Conservation (phyloP, 1,140 invertebrate genomes). For the Drepana arcuata region DNA sequence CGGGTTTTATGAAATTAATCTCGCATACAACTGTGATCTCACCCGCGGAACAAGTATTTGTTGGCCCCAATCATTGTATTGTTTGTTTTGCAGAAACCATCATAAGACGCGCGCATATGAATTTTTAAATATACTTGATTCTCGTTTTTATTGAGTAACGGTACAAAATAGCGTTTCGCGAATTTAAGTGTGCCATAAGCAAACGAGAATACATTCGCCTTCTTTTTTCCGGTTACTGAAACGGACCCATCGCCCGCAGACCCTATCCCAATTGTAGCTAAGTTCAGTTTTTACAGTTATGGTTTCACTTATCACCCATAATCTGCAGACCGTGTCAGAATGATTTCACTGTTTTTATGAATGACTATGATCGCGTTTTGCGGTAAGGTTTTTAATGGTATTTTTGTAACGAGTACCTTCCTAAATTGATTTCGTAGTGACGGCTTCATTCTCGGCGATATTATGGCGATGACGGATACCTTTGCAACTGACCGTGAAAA, state of each 20-base stretch:
- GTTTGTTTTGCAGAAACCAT: neutral
- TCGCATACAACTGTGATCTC: constrained; percentile 4
- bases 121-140: neutral
- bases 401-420: neutral
- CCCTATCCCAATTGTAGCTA: too few relatives aligned
- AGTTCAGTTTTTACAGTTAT: too few relatives aligned
- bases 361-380: neutral
- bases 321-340: too few relatives aligned
- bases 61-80: constrained; percentile 6
- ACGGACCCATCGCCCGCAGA: too few relatives aligned
- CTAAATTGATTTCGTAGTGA: neutral
- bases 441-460: neutral
- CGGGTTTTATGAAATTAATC: constrained; percentile 10
- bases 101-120: too few relatives aligned
- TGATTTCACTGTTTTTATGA: too few relatives aligned
- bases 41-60: constrained; percentile 7
- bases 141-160: neutral
- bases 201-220: too few relatives aligned
- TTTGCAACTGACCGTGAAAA: constrained; percentile 16
- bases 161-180: neutral
- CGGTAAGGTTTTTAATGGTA: neutral
- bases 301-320: too few relatives aligned
- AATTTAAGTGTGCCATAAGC: too few relatives aligned
- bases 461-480: constrained; percentile 6
- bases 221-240: too few relatives aligned